Evolutionary conservation across 1,140 invertebrate species (phyloP), one percentile per base, ranked within the genome.

Genomic region (Drosophila ironensis): DNA sequence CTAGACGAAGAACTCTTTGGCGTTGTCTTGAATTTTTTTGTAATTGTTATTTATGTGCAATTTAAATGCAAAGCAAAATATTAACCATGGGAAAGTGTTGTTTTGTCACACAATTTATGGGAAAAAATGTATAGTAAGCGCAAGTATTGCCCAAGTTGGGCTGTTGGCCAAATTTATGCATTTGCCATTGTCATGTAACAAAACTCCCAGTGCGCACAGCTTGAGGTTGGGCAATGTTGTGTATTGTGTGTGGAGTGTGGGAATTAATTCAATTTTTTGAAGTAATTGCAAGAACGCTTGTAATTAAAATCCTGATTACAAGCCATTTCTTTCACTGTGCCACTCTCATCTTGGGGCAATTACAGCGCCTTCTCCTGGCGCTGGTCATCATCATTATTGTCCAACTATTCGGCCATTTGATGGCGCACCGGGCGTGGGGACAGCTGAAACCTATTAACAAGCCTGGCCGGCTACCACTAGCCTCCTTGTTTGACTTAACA

Each of bases 81-180:
- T n/a, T 33, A n/a, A n/a, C n/a, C 11, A 6, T 33, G 30, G 4
- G 11, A 33, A 1, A n/a, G 2, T 28, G 11, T 33, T 33, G 14
- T 33, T 14, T 33, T 12, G 30, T 33, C 11, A 33, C 2, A 14
- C 4, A 0, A 33, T 6, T 33, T 6, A 12, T 33, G 30, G 12
- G 12, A 33, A 12, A 14, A 11, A 30, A 12, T 1, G 4, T 11
- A 6, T 9, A 6, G 28, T 30, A 3, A 30, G 38, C n/a, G 22
- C 38, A 51, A 42, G 51, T 35, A 64, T 46, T 27, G 27, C 11
- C 17, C 44, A 27, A 42, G 28, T 20, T n/a, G n/a, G n/a, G 44
- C 69, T 69, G 35, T 57, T 46, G 42, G 16, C 35, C 27, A 48
- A 44, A 48, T 25, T 30, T 69, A 40, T 68, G 30, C 22, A 46